These are phyloP conservation scores for Bubo blakistoni DNA, from an alignment of 2,113 vertebrate species.

Conservation along the genomic window DNA sequence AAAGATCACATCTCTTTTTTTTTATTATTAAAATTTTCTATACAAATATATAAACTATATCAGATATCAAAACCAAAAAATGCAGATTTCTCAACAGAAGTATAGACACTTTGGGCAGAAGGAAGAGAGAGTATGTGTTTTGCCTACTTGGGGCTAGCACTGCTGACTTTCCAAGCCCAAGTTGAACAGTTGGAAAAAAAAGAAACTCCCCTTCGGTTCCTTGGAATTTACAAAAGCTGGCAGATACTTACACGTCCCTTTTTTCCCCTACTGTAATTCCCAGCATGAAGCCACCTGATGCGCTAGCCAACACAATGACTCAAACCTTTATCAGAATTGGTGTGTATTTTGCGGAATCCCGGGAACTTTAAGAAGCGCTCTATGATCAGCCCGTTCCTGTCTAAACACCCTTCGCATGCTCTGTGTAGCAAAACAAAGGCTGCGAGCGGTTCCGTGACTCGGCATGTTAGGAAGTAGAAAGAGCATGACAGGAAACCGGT, in stretches of 20 bases:
- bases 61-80: too few species aligned
- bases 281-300: accelerated
- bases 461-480: accelerated
- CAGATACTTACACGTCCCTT: accelerated
- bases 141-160: not conserved
- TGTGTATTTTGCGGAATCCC: accelerated
- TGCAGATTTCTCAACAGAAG: not conserved
- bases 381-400: accelerated
- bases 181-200: not conserved
- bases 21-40: not conserved
- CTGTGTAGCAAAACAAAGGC: too few species aligned
- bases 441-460: accelerated
- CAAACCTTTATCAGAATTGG: not conserved
- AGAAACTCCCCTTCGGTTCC: not conserved
- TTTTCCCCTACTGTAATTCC: not conserved
- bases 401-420: accelerated
- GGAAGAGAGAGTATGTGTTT: not conserved
- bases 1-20: not conserved
- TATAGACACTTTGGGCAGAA: not conserved
- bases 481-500: accelerated
- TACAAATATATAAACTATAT: not conserved
- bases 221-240: not conserved
- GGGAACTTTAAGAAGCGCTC: accelerated
- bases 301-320: not conserved
- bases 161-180: not conserved